Conservation (phyloP, 1,140 invertebrate species). For the Drosophila bocqueti region DNA sequence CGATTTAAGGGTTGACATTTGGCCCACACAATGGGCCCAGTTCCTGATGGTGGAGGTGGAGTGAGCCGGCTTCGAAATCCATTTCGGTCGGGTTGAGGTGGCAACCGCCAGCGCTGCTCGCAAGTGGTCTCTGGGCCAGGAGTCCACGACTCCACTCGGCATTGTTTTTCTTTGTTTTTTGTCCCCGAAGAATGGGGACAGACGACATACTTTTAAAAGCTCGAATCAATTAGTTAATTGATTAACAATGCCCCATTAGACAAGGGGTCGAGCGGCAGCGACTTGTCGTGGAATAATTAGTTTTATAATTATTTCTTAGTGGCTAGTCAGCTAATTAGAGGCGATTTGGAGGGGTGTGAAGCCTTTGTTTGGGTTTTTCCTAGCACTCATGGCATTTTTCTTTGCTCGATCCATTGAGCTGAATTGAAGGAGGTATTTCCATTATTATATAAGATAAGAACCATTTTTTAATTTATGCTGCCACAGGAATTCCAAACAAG, state of each 20-base stretch:
- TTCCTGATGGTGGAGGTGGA: conserved; percentile 15
- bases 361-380: not conserved
- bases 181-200: conserved; percentile 38
- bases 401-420: not conserved
- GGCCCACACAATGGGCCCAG: conserved; percentile 55
- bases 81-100: conserved; percentile 63
- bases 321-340: conserved; percentile 21
- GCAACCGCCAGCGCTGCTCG: conserved; percentile 59
- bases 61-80: conserved; percentile 55
- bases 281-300: conserved; percentile 30
- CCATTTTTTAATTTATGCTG: not conserved
- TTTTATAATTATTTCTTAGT: conserved; percentile 27
- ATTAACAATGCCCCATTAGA: conserved; percentile 61
- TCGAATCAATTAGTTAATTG: conserved; percentile 81
- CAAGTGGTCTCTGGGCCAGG: conserved; percentile 62
- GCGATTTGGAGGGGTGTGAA: not conserved
- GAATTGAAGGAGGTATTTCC: not conserved
- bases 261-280: conserved; percentile 11
- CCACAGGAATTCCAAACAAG: not conserved
- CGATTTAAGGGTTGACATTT: conserved; percentile 77
- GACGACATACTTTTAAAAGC: conserved; percentile 77
- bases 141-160: conserved; percentile 47
- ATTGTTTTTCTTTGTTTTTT: conserved; percentile 29
- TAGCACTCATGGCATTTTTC: not conserved
- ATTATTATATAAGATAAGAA: not conserved